These are phyloP conservation scores for Serilophus lunatus DNA, from an alignment of 2,113 vertebrate genomes.

Conservation along the genomic window DNA sequence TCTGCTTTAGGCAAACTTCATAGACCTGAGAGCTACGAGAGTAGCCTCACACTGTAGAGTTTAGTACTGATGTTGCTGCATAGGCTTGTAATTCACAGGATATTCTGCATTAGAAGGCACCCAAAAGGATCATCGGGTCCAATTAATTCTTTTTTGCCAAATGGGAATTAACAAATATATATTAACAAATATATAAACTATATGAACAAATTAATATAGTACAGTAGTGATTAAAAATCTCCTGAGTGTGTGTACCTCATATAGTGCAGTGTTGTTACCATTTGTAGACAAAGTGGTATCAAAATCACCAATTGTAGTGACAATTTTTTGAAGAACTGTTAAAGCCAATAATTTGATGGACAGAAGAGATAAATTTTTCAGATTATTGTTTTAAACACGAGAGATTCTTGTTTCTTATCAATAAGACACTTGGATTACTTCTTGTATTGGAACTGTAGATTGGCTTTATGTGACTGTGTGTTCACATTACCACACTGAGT, in stretches of 20 bases:
- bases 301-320: not conserved
- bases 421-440: not conserved
- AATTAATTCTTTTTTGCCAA: not conserved
- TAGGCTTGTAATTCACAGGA: not conserved
- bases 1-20: not conserved
- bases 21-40: not conserved
- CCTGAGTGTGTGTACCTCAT: not conserved
- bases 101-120: too few relatives aligned
- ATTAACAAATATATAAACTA: not conserved
- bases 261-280: not conserved
- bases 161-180: not conserved
- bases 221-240: not conserved
- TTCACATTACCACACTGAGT: not conserved
- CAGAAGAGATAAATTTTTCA: not conserved
- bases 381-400: not conserved
- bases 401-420: not conserved
- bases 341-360: not conserved
- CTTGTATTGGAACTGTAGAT: not conserved
- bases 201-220: not conserved
- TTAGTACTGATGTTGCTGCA: not conserved
- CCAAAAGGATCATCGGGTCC: too few relatives aligned
- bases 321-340: not conserved
- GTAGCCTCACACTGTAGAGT: too few relatives aligned
- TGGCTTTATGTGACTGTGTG: not conserved
- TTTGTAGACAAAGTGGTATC: not conserved